Evolutionary conservation across 2,888 invertebrate genomes (phyloP).

Genomic region (Schizaphis graminum): DNA sequence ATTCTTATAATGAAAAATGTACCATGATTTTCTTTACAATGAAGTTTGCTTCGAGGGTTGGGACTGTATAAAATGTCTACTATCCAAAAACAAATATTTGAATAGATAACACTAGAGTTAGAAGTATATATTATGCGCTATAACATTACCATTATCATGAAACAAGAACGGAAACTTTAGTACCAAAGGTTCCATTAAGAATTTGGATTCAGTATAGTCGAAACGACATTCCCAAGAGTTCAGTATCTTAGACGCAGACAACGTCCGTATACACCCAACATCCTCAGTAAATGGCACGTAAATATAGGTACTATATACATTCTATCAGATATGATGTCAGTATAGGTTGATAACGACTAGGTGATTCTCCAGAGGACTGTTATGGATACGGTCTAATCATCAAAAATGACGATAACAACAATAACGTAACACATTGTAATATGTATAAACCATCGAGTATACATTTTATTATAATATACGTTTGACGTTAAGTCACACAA

Average conservation of each 20-base stretch:
- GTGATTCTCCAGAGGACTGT: slow-evolving; percentile 30
- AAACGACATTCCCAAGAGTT: slow-evolving; percentile 48
- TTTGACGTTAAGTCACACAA: background rate
- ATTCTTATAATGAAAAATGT: background rate
- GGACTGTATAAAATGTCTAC: background rate
- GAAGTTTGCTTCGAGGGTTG: background rate
- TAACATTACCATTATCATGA: slow-evolving; percentile 6
- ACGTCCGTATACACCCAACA: background rate
- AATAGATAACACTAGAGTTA: slow-evolving; percentile 46
- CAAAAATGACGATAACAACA: slow-evolving; percentile 53
- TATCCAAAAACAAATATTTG: slow-evolving; percentile 13
- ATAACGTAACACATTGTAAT: slow-evolving; percentile 20
- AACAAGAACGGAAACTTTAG: slow-evolving; percentile 42
- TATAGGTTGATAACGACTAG: background rate
- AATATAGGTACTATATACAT: background rate
- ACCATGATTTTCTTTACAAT: background rate
- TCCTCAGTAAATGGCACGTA: slow-evolving; percentile 13
- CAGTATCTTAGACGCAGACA: background rate
- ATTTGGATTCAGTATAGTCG: slow-evolving; percentile 25
- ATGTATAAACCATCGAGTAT: background rate
- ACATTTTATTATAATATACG: background rate
- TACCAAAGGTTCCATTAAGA: slow-evolving; percentile 21
- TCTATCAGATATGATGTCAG: slow-evolving; percentile 21
- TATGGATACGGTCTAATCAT: background rate
- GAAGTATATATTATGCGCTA: background rate